Evolutionary conservation across 2,888 invertebrate species (phyloP).

Genomic region (Sphecodes monilicornis): DNA sequence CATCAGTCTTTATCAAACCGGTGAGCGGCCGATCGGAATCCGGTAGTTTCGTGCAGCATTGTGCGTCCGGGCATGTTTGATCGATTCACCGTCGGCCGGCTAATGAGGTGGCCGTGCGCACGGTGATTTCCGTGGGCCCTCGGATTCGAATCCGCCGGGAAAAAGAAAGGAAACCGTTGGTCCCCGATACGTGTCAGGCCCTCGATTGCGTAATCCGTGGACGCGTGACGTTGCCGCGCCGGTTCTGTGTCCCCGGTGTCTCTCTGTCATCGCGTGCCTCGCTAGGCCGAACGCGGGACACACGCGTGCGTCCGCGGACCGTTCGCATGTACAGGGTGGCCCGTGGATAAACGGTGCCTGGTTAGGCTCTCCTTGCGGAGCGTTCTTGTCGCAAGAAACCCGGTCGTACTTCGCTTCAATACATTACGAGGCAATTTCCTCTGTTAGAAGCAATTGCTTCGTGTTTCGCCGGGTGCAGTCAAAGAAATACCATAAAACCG

Average conservation of each 20-base stretch:
- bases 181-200: constrained; percentile 1
- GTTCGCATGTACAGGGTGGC: constrained; percentile 46
- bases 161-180: constrained; percentile 41
- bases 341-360: not conserved
- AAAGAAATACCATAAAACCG: constrained; percentile 44
- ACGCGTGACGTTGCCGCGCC: constrained; percentile 27
- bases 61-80: constrained; percentile 54
- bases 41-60: constrained; percentile 66
- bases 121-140: not conserved
- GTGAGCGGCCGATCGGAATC: constrained; percentile 65
- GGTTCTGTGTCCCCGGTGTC: constrained; percentile 25
- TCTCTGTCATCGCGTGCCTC: constrained; percentile 57
- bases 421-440: constrained; percentile 25
- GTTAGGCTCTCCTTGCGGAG: not conserved
- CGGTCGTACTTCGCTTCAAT: constrained; percentile 8
- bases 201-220: constrained; percentile 54
- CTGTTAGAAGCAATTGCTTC: constrained; percentile 33
- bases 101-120: constrained; percentile 51
- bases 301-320: constrained; percentile 34
- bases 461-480: constrained; percentile 26
- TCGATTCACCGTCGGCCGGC: constrained; percentile 55
- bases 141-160: not conserved
- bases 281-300: constrained; percentile 29
- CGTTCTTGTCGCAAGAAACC: constrained; percentile 18
- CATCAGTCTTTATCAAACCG: constrained; percentile 67